Base-by-base conservation (phyloP, 92 coral and sea anemone genomes). In the Epizoanthus rinbou region DNA sequence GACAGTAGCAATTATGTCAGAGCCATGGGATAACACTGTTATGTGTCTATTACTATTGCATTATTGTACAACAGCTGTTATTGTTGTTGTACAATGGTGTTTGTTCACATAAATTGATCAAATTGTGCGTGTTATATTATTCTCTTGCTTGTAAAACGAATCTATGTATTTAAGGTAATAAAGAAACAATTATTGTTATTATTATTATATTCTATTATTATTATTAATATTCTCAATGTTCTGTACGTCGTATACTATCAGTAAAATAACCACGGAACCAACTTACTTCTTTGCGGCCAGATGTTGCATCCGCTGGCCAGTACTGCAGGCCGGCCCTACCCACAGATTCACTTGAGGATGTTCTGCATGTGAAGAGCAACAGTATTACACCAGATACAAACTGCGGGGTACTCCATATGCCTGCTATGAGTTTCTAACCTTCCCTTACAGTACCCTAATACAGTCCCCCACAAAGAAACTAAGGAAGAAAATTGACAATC, bases 311-410 rank as follows among this genome's bases (percentile, higher is more conserved):
- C 35, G 88, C 89, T 23, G 98, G 90, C 93, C 95, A 88, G 89
- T 95, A 95, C 66, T 88, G 95, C 57, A 95, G 87, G 60, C 98
- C 98, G 23, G 97, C 97, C 54, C 98, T 90, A 74, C 98, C 96
- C 28, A 95, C 95, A 35, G 97, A 92, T 87, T 95, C 98, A 28
- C 85, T 88, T 31, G 98, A 95, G 37, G 97, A 94, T 21, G 97
- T 85, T 68, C 97, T 92, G 79, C 14, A 45, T 58, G 31, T 23
- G 3, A 16, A 57, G 21, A 14, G 14, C 17, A 54, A 28, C 54
- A 50, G 16, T 10, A 50, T 50, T 9, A 50, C 54, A 50, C 14
- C 15, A 50, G 54, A 50, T 13, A 11, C 14, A 11, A 50, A 50
- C 15, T 50, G 54, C 54, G 15, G 54, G 53, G 53, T 8, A 8